Base-by-base conservation (phyloP, 2,797 vertebrate species). In the Pseudomugil tenellus region DNA sequence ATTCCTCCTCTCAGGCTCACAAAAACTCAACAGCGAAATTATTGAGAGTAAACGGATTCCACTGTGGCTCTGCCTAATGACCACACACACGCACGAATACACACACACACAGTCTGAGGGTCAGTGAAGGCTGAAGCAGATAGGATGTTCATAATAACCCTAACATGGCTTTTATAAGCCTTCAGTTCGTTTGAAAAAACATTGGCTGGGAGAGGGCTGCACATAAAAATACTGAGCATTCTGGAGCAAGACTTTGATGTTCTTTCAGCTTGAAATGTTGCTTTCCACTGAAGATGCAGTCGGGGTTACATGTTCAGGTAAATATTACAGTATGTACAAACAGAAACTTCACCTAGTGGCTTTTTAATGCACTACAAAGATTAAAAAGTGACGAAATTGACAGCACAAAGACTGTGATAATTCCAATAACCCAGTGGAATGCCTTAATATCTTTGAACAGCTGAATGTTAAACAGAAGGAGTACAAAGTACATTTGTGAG, bases 141-240 rank as follows among this genome's bases (percentile, higher is more conserved):
- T 87, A 88, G 88, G 83, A 90, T 85, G 85, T 89, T 87, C 81
- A 80, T 84, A 85, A 89, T 84, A 91, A 80, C 69, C 88, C 79
- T 86, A 84, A 91, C 86, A 87, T 87, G 87, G 70, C 70, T 91
- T 92, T 91, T 89, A 92, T 87, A 89, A 88, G 90, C 77, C 84
- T 83, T 78, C 75, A 69, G 78, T 76, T 91, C 84, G 89, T 77
- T 74, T 71, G 83, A 89, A 91, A 86, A 60, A 31, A 78, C 75
- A 74, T 69, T 65, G 71, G 64, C 76, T 66, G 73, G 72, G 86
- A 90, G 81, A 85, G 89, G 67, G 81, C 79, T 52, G 61, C 83
- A 84, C 77, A 91, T 93, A 91, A 94, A 92, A 91, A 88, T 68
- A 80, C 79, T 84, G 74, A 80, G 71, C 87, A 81, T 74, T 82